Conservation (phyloP, 2,888 invertebrate genomes). For the Notodonta ziczac region DNA sequence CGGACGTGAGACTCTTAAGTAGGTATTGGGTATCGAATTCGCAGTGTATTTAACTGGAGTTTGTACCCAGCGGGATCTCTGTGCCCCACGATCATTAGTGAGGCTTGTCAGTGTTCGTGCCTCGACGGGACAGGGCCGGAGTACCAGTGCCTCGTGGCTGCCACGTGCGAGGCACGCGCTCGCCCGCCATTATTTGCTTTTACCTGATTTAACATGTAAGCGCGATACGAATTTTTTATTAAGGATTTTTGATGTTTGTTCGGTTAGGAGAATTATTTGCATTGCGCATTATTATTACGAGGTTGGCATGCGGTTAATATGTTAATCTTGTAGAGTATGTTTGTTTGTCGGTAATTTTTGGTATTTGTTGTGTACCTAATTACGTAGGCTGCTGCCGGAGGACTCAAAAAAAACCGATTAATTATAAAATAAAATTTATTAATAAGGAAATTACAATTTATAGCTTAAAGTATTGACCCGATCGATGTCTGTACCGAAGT, state of each 20-base stretch:
- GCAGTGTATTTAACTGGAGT: constrained; percentile 2
- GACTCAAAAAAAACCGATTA: no score
- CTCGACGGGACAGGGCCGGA: constrained; percentile 25
- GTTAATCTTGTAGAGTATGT: background rate
- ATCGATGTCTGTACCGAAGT: no score
- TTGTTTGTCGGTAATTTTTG: background rate
- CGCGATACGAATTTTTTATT: constrained; percentile 44
- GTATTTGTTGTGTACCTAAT: no score
- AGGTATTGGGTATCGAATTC: background rate
- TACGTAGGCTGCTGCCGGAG: no score
- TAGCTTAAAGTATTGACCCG: no score
- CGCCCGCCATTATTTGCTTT: constrained; percentile 70
- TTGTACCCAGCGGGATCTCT: constrained; percentile 1
- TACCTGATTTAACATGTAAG: constrained; percentile 78
- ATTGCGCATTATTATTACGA: background rate
- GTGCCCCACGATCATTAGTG: constrained; percentile 65
- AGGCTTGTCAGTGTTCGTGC: constrained; percentile 63
- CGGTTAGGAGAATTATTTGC: background rate
- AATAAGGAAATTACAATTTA: no score
- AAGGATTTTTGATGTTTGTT: constrained; percentile 25
- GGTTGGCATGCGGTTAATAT: background rate
- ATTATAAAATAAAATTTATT: no score
- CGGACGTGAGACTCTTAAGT: no score
- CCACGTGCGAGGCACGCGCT: constrained; percentile 36
- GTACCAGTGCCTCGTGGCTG: constrained; percentile 43